Evolutionary conservation across 2,113 vertebrate genomes (phyloP).

Genomic region (Mus pahari): DNA sequence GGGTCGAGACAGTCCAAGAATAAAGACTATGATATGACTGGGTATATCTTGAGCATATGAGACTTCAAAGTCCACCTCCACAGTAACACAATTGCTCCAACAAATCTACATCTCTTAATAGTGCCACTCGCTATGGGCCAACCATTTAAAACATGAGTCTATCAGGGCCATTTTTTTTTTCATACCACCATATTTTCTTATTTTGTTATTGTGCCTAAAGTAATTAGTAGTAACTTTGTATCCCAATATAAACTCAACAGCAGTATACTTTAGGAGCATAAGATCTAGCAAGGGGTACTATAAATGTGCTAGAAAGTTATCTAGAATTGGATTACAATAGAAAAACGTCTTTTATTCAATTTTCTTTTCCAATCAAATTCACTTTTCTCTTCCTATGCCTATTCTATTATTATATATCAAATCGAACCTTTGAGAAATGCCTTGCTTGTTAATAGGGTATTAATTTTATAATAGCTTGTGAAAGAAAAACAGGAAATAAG

Average conservation of each 20-base stretch:
- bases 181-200: not conserved
- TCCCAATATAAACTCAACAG: not conserved
- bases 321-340: not conserved
- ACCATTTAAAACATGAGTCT: not conserved
- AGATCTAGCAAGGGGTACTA: not conserved
- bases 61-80: not conserved
- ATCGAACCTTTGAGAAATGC: not conserved
- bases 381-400: not conserved
- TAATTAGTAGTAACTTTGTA: not conserved
- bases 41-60: not conserved
- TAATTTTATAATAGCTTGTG: slow-evolving; percentile 11
- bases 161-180: not conserved
- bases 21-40: not conserved
- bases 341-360: not conserved
- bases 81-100: not conserved
- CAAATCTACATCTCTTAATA: not conserved
- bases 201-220: not conserved
- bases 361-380: not conserved
- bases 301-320: not conserved
- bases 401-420: not conserved
- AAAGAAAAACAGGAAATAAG: slow-evolving; percentile 5
- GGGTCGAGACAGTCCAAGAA: too few relatives aligned
- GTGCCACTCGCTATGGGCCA: not conserved
- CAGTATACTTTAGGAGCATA: not conserved
- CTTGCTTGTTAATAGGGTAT: not conserved